Conservation (phyloP, 2,113 vertebrate species). For the Gadus macrocephalus region DNA sequence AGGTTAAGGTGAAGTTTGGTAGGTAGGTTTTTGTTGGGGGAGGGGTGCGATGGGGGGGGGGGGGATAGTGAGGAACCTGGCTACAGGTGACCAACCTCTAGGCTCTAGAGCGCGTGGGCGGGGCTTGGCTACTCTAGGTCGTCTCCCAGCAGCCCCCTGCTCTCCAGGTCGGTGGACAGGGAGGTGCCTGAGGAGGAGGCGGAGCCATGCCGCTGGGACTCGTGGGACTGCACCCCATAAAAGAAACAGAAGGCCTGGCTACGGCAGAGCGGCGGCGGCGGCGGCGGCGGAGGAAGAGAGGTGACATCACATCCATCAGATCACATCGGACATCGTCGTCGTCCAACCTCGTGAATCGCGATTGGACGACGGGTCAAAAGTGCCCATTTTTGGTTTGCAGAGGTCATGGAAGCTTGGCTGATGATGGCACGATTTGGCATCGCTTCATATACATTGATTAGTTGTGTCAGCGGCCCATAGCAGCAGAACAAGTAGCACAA, state of each 20-base stretch:
- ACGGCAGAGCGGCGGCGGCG: conserved; percentile 53
- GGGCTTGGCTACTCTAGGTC: conserved; percentile 67
- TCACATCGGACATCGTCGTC: too few relatives aligned
- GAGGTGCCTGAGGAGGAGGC: conserved; percentile 88
- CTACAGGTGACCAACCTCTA: conserved; percentile 63
- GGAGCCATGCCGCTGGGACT: conserved; percentile 81
- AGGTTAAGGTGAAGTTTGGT: neutral
- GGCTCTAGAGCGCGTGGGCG: conserved; percentile 57
- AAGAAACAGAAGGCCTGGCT: conserved; percentile 94
- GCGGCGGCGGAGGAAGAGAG: conserved; percentile 10
- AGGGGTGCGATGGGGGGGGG: neutral
- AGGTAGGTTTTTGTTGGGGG: neutral
- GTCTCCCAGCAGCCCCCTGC: conserved; percentile 87
- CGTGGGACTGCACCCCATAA: conserved; percentile 83
- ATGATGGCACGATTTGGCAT: too few relatives aligned
- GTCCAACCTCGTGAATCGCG: too few relatives aligned
- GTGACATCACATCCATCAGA: conserved; percentile 27
- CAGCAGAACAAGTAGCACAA: too few relatives aligned
- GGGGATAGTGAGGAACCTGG: conserved; percentile 9
- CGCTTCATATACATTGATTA: too few relatives aligned
- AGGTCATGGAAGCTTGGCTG: too few relatives aligned
- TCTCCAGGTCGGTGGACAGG: conserved; percentile 91
- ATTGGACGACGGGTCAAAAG: too few relatives aligned
- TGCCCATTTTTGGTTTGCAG: too few relatives aligned
- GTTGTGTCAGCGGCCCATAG: too few relatives aligned